Base-by-base conservation (phyloP, 2,113 vertebrate species). In the Camarhynchus parvulus region DNA sequence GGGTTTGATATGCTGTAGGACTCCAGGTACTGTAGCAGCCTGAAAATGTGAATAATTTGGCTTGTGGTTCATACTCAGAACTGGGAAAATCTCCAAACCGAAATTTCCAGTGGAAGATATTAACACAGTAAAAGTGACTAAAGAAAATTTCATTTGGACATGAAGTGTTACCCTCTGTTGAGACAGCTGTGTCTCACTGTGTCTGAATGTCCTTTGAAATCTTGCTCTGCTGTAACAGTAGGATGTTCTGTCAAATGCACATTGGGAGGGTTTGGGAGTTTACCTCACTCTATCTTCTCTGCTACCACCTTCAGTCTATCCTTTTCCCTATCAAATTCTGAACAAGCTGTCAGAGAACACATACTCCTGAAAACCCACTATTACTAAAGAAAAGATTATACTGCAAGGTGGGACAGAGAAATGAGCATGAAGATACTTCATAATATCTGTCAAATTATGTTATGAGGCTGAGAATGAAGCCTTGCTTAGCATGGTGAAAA, bases 91-190 rank as follows among this genome's bases (percentile, higher is more conserved):
- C 47, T 93, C 91, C 92, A 92, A 89, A 61, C 17, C 68, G 33
- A 92, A 92, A 82, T 92, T 84, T 84, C 66, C 83, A 87, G 4
- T 74, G 73, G 73, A 94, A 84, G 64, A 63, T 89, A 70, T 23
- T 90, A 67, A 55, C 39, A 63, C 19, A 63, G 47, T 67, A 52
- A 31, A 90, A 92, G 20, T n/a, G 31, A 72, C 73, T 78, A 7
- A 77, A 94, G 39, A 75, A 64, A 87, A 61, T 53, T 86, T 63
- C 10, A 10, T 47, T 56, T 94, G 52, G 30, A 82, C 17, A 23
- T 44, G 28, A 87, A 68, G 58, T 31, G 41, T 67, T 86, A 37
- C 19, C 21, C 30, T 94, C 46, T 86, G 25, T 85, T 88, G 46
- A 86, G 76, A n/a, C 42, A 87, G 27, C 20, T 91, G 31, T 9